phyloP scores from a whole-genome alignment of 2,113 vertebrate species.

The Chloebia gouldiae region DNA sequence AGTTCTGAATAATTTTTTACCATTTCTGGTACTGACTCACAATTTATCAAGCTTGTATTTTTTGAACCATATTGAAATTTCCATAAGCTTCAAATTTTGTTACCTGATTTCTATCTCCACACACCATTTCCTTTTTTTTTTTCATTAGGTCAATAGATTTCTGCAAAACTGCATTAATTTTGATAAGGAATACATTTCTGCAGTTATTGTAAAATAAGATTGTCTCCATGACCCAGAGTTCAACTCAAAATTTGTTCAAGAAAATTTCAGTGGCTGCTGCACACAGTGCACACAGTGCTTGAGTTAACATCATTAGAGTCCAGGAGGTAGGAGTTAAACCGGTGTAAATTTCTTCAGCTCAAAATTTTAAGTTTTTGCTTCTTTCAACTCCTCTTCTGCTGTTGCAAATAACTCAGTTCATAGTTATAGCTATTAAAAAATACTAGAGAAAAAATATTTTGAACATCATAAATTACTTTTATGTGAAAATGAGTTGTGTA shows the following conservation, averaged over 20 bases:
- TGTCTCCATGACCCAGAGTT: conserved; percentile 78
- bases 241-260: conserved; percentile 78
- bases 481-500: neutral
- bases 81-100: neutral
- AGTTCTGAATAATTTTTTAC: neutral
- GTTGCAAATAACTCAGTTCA: neutral
- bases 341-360: neutral
- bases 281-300: conserved; percentile 72
- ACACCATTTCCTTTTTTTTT: neutral
- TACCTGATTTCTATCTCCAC: neutral
- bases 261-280: conserved; percentile 77
- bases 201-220: conserved; percentile 72
- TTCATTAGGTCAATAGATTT: conserved; percentile 72
- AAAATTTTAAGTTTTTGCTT: neutral
- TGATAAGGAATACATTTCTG: conserved; percentile 77
- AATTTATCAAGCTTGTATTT: neutral
- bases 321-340: conserved; percentile 65
- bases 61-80: neutral
- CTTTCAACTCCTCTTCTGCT: neutral
- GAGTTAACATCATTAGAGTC: conserved; percentile 78
- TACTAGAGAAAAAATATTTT: neutral
- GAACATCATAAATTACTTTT: neutral
- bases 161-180: conserved; percentile 78
- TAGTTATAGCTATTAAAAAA: neutral
- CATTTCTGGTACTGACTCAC: neutral